Conservation (phyloP, 2,888 invertebrate genomes). For the Ypsolopha sequella region DNA sequence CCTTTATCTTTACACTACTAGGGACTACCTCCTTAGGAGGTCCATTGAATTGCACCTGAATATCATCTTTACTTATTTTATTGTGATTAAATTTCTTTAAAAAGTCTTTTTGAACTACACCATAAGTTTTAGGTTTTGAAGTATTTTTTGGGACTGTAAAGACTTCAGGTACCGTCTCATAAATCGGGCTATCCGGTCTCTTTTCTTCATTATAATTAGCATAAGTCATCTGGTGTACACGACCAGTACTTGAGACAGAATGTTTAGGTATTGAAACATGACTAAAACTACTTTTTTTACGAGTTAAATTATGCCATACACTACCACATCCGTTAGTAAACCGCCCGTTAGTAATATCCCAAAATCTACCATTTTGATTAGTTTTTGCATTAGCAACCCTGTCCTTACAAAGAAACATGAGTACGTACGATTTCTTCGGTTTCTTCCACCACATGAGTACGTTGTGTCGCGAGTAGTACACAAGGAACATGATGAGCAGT, state of each 20-base stretch:
- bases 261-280: no score
- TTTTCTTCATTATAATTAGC: not conserved
- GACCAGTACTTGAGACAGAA: no score
- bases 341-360: no score
- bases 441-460: slow-evolving; percentile 62
- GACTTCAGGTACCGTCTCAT: not conserved
- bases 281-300: no score
- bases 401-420: slow-evolving; percentile 15
- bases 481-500: slow-evolving; percentile 74
- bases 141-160: not conserved
- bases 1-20: slow-evolving; percentile 5
- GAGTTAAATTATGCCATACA: no score
- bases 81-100: slow-evolving; percentile 22
- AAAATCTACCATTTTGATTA: no score
- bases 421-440: slow-evolving; percentile 65
- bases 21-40: not conserved
- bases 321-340: no score
- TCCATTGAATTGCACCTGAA: slow-evolving; percentile 24
- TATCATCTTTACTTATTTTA: slow-evolving; percentile 50
- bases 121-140: not conserved
- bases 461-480: slow-evolving; percentile 84
- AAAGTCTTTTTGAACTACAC: slow-evolving; percentile 11
- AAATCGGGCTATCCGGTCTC: not conserved
- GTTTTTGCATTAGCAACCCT: no score
- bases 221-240: no score